phyloP scores from a whole-genome alignment of 2,797 vertebrate genomes.

The Zonotrichia albicollis region DNA sequence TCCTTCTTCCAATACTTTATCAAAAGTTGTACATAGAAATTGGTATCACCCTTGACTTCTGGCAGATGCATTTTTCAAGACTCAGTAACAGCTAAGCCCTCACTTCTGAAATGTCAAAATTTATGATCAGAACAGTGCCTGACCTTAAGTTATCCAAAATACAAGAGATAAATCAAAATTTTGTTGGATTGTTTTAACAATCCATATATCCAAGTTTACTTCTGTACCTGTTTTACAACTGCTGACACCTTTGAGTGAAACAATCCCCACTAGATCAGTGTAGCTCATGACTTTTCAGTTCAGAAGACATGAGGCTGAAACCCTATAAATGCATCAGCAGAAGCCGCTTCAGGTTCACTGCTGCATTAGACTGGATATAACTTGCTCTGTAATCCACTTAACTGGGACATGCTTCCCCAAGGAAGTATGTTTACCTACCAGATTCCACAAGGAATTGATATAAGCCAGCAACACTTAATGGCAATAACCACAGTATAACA shows the following conservation, averaged over 20 bases:
- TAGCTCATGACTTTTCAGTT: background rate
- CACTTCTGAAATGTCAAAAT: background rate
- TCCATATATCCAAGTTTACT: background rate
- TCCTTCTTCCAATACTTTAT: background rate
- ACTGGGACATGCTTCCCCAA: conserved; percentile 51
- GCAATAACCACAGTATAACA: conserved; percentile 33
- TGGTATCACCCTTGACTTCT: background rate
- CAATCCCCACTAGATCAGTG: background rate
- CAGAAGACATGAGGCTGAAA: background rate
- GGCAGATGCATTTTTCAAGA: background rate
- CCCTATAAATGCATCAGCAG: background rate
- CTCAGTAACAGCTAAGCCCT: background rate
- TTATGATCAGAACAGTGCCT: background rate
- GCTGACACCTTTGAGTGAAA: background rate
- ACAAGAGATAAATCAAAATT: background rate
- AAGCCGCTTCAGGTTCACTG: conserved; percentile 30
- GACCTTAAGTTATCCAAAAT: background rate
- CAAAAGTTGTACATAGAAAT: background rate
- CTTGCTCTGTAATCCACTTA: conserved; percentile 57
- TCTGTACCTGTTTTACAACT: background rate
- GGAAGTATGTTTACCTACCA: conserved; percentile 30
- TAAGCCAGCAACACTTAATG: conserved; percentile 25
- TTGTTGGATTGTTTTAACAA: background rate
- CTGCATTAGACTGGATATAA: conserved; percentile 16
- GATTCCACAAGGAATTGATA: conserved; percentile 38